Evolutionary conservation across 2,113 vertebrate genomes (phyloP).

Genomic region (Leuciscus idus): DNA sequence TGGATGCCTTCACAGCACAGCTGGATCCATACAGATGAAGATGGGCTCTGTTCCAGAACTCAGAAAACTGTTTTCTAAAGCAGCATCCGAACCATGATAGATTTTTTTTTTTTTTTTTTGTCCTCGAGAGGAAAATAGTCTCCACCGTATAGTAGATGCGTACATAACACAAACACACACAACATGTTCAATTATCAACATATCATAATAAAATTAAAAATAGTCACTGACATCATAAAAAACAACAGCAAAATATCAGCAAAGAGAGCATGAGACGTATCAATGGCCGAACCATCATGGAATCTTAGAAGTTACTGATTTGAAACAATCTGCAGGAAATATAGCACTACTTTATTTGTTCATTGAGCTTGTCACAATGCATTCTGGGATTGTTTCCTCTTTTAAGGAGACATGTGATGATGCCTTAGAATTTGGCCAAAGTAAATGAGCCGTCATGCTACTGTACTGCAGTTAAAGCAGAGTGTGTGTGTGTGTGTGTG

Average conservation of each 20-base stretch:
- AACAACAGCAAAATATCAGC: no score
- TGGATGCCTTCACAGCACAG: constrained; percentile 39
- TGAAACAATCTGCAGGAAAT: not conserved
- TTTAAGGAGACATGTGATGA: not conserved
- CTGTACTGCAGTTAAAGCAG: constrained; percentile 13
- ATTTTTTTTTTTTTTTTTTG: no score
- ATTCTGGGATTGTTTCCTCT: not conserved
- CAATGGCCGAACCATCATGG: not conserved
- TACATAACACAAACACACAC: no score
- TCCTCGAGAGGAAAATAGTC: no score
- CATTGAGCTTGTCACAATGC: not conserved
- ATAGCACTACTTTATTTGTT: not conserved
- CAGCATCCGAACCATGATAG: not conserved
- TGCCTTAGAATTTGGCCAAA: not conserved
- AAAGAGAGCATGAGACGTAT: no score
- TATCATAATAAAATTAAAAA: no score
- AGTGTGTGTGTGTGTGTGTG: not conserved
- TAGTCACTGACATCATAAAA: no score
- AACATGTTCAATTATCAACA: no score
- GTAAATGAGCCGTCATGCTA: not conserved
- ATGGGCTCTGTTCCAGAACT: not conserved
- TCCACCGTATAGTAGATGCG: no score
- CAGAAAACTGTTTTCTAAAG: not conserved
- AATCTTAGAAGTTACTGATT: not conserved
- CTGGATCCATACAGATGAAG: not conserved